Conservation (phyloP, 1,140 invertebrate species). For the Amphibalanus amphitrite region DNA sequence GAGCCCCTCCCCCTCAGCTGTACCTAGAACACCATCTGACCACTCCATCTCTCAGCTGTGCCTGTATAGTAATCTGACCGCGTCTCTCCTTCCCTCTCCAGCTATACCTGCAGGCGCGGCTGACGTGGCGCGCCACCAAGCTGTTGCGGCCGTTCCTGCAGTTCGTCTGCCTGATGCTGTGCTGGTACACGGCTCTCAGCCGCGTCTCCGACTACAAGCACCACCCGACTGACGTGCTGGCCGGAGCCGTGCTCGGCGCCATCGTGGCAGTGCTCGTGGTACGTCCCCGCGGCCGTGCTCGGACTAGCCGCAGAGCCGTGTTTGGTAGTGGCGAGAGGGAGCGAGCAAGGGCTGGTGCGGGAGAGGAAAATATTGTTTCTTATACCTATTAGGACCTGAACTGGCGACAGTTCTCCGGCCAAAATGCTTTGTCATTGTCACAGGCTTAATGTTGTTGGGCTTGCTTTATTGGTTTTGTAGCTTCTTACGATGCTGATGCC, state of each 20-base stretch:
- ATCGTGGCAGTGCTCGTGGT: conserved; percentile 29
- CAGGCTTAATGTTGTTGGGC: too few species aligned
- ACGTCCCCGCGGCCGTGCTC: conserved; percentile 8
- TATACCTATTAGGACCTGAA: neutral
- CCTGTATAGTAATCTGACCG: too few species aligned
- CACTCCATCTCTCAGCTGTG: too few species aligned
- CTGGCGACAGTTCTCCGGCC: too few species aligned
- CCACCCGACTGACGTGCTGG: conserved; percentile 41
- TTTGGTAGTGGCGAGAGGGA: neutral
- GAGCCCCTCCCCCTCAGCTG: too few species aligned
- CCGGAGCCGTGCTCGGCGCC: conserved; percentile 34
- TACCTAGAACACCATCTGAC: too few species aligned
- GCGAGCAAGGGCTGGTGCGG: too few species aligned
- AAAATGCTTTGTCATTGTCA: too few species aligned
- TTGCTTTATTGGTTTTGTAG: too few species aligned
- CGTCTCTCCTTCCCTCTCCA: conserved; percentile 20
- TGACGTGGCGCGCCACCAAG: conserved; percentile 18
- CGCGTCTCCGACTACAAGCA: conserved; percentile 42
- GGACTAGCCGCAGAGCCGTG: neutral
- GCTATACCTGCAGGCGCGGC: conserved; percentile 32
- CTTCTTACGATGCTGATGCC: too few species aligned
- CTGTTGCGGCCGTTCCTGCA: conserved; percentile 30
- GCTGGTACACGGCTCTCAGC: conserved; percentile 26
- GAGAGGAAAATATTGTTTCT: too few species aligned
- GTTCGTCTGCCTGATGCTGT: conserved; percentile 24